Evolutionary conservation across 2,888 invertebrate species (phyloP).

Genomic region (Diarsia dahlii): DNA sequence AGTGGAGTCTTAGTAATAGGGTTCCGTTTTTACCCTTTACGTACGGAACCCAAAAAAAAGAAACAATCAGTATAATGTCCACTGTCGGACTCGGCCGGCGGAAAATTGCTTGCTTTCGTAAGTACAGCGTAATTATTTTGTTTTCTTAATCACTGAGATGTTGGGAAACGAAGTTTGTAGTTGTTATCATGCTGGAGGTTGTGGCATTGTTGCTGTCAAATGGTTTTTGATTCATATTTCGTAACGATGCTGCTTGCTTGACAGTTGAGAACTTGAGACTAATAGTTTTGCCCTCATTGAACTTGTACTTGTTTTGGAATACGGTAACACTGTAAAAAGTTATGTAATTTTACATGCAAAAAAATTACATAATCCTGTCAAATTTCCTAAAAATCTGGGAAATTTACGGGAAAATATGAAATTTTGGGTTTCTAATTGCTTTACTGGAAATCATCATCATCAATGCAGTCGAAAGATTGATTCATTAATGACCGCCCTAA

Average conservation of each 20-base stretch:
- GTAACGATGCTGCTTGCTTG: background rate
- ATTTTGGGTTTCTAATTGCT: no score
- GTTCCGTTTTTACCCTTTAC: no score
- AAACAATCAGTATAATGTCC: slow-evolving; percentile 60
- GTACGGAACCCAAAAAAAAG: slow-evolving; percentile 25
- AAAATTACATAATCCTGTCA: no score
- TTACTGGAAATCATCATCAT: no score
- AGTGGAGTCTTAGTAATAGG: no score
- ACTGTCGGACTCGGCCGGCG: slow-evolving; percentile 51
- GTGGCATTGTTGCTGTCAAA: background rate
- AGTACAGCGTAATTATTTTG: slow-evolving; percentile 63
- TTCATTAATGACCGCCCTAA: no score
- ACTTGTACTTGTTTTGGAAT: background rate
- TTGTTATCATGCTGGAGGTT: slow-evolving; percentile 9
- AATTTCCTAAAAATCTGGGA: no score
- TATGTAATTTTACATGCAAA: no score
- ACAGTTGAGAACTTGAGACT: background rate
- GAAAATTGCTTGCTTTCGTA: slow-evolving; percentile 64
- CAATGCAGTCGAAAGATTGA: no score
- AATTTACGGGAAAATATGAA: no score
- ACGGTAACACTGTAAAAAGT: no score
- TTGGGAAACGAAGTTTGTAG: slow-evolving; percentile 45
- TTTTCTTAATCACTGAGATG: slow-evolving; percentile 60
- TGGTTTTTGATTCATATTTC: background rate
- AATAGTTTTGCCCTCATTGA: background rate